A percentile compares a stretch with the other conserved stretches of the same genome.
These are phyloP conservation scores for Andrena hattorfiana DNA, from an alignment of 2,888 invertebrate genomes.

Conservation along the genomic window DNA sequence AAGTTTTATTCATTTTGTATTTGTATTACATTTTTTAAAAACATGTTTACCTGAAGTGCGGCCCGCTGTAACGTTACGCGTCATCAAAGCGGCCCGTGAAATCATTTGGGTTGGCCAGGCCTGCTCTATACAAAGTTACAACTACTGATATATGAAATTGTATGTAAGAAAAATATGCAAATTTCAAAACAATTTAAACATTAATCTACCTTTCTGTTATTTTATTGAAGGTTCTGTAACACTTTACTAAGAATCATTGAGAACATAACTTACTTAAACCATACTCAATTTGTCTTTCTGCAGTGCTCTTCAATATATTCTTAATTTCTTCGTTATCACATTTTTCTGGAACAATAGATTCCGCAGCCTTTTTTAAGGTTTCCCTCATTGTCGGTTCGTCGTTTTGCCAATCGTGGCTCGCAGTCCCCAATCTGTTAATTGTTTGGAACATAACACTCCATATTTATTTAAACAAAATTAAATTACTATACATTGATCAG, in stretches of 20 bases:
- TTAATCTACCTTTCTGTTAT: background rate
- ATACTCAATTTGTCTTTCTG: conserved; percentile 80
- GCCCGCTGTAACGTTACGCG: no score
- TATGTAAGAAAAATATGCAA: no score
- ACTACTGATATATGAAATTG: no score
- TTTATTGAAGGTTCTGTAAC: background rate
- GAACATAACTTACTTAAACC: conserved; percentile 76
- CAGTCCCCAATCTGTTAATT: conserved; percentile 75
- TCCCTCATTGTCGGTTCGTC: conserved; percentile 74
- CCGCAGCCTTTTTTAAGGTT: conserved; percentile 75
- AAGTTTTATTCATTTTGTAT: no score
- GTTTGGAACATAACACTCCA: background rate
- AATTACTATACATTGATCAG: background rate
- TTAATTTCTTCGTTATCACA: conserved; percentile 74
- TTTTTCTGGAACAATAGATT: conserved; percentile 70
- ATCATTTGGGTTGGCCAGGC: no score
- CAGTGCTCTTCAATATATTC: conserved; percentile 77
- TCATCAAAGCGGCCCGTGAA: no score
- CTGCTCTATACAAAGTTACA: no score
- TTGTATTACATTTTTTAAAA: no score
- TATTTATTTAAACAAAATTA: background rate
- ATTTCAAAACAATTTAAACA: background rate
- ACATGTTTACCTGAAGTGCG: no score
- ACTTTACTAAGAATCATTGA: background rate
- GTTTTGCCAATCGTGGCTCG: conserved; percentile 76